Conservation (phyloP, 1,140 invertebrate genomes). For the Bacillus rossius region DNA sequence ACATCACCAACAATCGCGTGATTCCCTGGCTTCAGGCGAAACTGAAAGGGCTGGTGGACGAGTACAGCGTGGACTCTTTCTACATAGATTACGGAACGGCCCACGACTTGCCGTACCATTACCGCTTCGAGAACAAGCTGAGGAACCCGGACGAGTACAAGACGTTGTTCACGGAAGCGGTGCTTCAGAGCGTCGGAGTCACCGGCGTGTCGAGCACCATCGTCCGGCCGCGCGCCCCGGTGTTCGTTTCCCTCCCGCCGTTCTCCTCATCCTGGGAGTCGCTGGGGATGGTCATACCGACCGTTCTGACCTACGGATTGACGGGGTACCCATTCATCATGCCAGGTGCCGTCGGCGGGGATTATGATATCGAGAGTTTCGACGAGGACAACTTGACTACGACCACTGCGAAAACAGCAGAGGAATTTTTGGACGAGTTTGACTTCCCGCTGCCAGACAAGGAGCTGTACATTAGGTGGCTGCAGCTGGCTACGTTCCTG, state of each 20-base stretch:
- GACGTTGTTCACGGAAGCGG: slow-evolving; percentile 52
- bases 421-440: slow-evolving; percentile 48
- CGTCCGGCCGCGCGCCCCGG: slow-evolving; percentile 70
- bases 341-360: slow-evolving; percentile 89
- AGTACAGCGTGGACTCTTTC: slow-evolving; percentile 81
- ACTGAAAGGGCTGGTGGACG: slow-evolving; percentile 59
- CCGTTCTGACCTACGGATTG: slow-evolving; percentile 79
- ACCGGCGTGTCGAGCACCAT: slow-evolving; percentile 81
- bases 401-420: slow-evolving; percentile 14
- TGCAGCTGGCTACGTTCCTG: slow-evolving; percentile 89
- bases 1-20: slow-evolving; percentile 75
- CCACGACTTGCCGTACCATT: slow-evolving; percentile 81
- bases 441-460: slow-evolving; percentile 63
- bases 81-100: slow-evolving; percentile 87
- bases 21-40: slow-evolving; percentile 69
- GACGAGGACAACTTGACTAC: slow-evolving; percentile 54
- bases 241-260: slow-evolving; percentile 81
- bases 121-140: slow-evolving; percentile 59
- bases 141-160: slow-evolving; percentile 79
- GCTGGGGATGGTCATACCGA: slow-evolving; percentile 76
- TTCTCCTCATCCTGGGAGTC: slow-evolving; percentile 86
- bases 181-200: slow-evolving; percentile 50
- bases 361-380: slow-evolving; percentile 56
- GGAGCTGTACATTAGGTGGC: slow-evolving; percentile 90
- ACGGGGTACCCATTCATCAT: slow-evolving; percentile 88